Percentiles rank a stretch among this genome's conserved stretches.
These are phyloP conservation scores for Paragorgia papillata DNA, from an alignment of 92 coral and sea anemone species.

Conservation along the genomic window DNA sequence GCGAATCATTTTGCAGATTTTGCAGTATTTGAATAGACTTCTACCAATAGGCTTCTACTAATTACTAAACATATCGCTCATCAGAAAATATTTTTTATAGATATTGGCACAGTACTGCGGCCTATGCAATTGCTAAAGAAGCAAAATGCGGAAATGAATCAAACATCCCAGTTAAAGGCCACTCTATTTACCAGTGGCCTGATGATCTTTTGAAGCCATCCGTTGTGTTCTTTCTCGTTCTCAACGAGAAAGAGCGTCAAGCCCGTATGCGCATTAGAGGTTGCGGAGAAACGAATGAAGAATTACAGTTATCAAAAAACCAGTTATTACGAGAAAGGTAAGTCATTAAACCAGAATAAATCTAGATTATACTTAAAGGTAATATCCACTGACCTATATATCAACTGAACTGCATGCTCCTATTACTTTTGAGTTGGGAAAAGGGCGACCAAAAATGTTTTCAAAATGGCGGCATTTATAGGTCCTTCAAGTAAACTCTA, in stretches of 20 bases:
- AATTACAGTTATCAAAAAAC: slow-evolving; percentile 4
- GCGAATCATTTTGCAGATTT: too few species aligned
- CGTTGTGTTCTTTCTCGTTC: slow-evolving; percentile 27
- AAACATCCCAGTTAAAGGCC: slow-evolving; percentile 33
- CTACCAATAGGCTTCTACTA: too few species aligned
- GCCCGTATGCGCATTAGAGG: slow-evolving; percentile 11
- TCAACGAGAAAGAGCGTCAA: slow-evolving; percentile 23
- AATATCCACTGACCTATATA: too few species aligned
- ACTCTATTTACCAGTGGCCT: slow-evolving; percentile 50
- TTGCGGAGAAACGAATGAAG: slow-evolving; percentile 15
- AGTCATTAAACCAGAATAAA: not conserved
- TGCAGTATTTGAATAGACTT: too few species aligned
- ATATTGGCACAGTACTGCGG: slow-evolving; percentile 56
- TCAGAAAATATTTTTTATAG: slow-evolving; percentile 8
- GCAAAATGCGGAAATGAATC: slow-evolving; percentile 32
- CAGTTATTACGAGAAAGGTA: slow-evolving; percentile 42
- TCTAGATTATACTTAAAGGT: too few species aligned
- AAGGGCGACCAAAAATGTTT: too few species aligned
- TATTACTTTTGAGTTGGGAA: too few species aligned
- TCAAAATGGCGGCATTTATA: too few species aligned
- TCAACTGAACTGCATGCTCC: too few species aligned
- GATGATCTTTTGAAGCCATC: slow-evolving; percentile 43
- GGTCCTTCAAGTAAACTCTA: too few species aligned
- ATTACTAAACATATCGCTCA: too few species aligned
- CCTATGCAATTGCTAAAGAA: slow-evolving; percentile 49